phyloP scores from a whole-genome alignment of 1,140 invertebrate genomes.

The Hesperophylax magnus region DNA sequence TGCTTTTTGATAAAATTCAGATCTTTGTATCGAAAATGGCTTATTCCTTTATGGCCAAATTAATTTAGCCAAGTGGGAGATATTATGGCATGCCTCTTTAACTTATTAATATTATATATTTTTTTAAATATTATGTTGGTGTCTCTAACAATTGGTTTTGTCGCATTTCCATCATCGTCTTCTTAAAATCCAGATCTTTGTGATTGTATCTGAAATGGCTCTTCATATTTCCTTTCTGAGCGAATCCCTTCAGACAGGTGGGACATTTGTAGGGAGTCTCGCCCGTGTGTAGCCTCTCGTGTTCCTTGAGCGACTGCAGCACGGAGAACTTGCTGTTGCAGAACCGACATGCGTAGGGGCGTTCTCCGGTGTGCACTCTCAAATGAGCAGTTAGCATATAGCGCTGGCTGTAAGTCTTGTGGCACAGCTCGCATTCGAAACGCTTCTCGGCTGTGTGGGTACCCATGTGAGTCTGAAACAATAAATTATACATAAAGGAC shows the following conservation, averaged over 20 bases:
- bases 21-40: constrained; percentile 36
- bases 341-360: constrained; percentile 56
- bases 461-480: constrained; percentile 60
- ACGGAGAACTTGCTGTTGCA: constrained; percentile 61
- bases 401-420: constrained; percentile 58
- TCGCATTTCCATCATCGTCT: neutral
- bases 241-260: constrained; percentile 68
- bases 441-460: constrained; percentile 68
- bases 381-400: constrained; percentile 53
- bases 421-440: constrained; percentile 66
- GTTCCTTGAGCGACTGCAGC: constrained; percentile 62
- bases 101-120: too few relatives aligned
- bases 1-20: too few relatives aligned
- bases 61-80: constrained; percentile 68
- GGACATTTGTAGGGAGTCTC: constrained; percentile 70
- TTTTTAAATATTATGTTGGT: too few relatives aligned
- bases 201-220: constrained; percentile 40
- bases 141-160: neutral
- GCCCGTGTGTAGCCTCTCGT: constrained; percentile 65
- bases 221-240: constrained; percentile 56
- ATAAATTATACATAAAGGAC: too few relatives aligned
- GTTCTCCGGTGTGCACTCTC: constrained; percentile 52
- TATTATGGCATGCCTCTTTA: constrained; percentile 62
- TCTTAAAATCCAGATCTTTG: constrained; percentile 29
- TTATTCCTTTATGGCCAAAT: too few relatives aligned